Base-by-base conservation (phyloP, 2,888 invertebrate species). In the Dione juno region DNA sequence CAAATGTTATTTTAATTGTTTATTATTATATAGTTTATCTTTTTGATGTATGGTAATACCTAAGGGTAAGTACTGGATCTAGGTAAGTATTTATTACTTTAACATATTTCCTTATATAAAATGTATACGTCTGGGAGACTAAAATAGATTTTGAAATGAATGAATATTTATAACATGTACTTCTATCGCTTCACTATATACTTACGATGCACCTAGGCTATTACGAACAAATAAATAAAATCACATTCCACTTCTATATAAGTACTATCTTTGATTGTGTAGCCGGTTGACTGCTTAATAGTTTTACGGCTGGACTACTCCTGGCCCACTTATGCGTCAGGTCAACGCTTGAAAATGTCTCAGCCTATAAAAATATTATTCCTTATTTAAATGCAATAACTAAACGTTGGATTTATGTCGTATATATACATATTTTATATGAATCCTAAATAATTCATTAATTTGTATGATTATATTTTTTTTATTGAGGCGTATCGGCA, bases 221-320 rank as follows among this genome's bases (percentile, higher is more conserved):
- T 21, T 19, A 50, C 19, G 11, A 50, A 21, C 19, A 28, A 52
- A 40, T 54, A 54, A n/a, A 54, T 54, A 54, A 54, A 54, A 54
- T 54, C 54, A 2, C 54, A 54, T 35, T 54, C n/a, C 54, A 3
- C 54, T n/a, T 9, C 9, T 57, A 40, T 21, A 1, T 57, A 21
- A 21, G 21, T 58, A 72, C 41, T 67, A 70, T 67, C 66, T 73
- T 59, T 66, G 53, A 71, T 69, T 72, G 76, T 76, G 76, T 70
- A 76, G 66, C 16, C 75, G 70, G 71, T 59, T 69, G 74, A 66
- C 54, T 74, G 74, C 59, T 43, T 70, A 73, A 64, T 70, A 53
- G 65, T 72, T 64, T 70, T 66, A 61, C 63, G 52, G 66, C 69
- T 35, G 43, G 74, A 57, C 69, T 57, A 66, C 71, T 57, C 59